Evolutionary conservation across 2,797 vertebrate species (phyloP).

Genomic region (Ara ararauna): DNA sequence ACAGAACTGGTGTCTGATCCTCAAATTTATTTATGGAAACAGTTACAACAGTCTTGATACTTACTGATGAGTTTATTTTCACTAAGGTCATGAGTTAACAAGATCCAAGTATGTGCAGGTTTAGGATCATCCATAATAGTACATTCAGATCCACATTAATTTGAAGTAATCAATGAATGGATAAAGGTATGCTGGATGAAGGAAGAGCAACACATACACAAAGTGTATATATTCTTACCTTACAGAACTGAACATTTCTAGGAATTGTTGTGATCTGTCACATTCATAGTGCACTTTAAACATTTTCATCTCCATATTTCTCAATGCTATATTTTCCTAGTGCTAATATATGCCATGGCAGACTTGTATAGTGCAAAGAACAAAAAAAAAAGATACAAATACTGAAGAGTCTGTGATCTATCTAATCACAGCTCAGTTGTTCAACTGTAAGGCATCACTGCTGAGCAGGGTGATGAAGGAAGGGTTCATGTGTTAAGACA

Average conservation of each 20-base stretch:
- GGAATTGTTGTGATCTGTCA: conserved; percentile 2
- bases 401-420: conserved; percentile 1
- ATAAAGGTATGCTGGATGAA: neutral
- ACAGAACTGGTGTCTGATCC: neutral
- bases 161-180: neutral
- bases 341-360: conserved; percentile 16
- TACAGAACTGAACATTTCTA: neutral
- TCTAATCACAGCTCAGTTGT: conserved; percentile 47
- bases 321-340: conserved; percentile 21
- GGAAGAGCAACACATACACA: neutral
- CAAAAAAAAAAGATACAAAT: conserved; percentile 6
- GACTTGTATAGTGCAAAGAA: conserved; percentile 15
- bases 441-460: conserved; percentile 37
- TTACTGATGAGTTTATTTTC: neutral
- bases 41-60: neutral
- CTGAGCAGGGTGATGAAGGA: conserved; percentile 40
- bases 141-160: neutral
- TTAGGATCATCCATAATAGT: neutral
- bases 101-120: neutral
- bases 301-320: neutral
- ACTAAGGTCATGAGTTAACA: neutral
- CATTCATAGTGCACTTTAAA: neutral
- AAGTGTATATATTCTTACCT: neutral
- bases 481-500: conserved; percentile 25
- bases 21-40: neutral